A percentile compares a stretch with the other conserved stretches of the same genome.
Evolutionary conservation across 2,888 invertebrate genomes (phyloP).

Genomic region (Ceramica pisi): DNA sequence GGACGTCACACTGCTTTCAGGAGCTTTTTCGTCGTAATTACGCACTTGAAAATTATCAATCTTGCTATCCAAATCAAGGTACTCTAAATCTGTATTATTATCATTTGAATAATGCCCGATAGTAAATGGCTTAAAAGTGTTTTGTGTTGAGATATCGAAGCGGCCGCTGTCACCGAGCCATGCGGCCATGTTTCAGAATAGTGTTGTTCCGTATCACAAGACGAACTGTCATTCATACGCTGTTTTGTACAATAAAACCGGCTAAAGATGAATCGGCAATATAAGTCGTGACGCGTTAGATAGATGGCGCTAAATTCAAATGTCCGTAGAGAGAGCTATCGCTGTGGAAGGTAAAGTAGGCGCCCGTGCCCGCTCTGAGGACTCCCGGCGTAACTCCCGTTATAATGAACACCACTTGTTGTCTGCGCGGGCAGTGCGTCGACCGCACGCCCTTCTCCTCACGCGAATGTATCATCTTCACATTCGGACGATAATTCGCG

Average conservation of each 20-base stretch:
- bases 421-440: conserved; percentile 90
- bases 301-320: conserved; percentile 82
- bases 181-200: conserved; percentile 84
- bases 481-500: conserved; percentile 84
- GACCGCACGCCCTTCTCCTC: conserved; percentile 88
- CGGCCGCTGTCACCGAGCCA: conserved; percentile 80
- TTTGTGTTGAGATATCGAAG: conserved; percentile 66
- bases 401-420: conserved; percentile 89
- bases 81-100: conserved; percentile 61
- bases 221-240: conserved; percentile 54
- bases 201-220: conserved; percentile 62
- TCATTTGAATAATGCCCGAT: conserved; percentile 64
- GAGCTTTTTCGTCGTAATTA: conserved; percentile 63
- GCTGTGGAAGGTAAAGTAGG: conserved; percentile 77
- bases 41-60: conserved; percentile 64
- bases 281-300: conserved; percentile 34
- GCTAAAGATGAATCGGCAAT: conserved; percentile 60
- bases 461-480: conserved; percentile 88
- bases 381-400: conserved; percentile 89
- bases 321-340: conserved; percentile 72
- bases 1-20: conserved; percentile 69
- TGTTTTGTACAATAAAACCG: conserved; percentile 66
- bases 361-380: conserved; percentile 80
- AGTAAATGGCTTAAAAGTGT: conserved; percentile 51
- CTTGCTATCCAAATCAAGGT: conserved; percentile 60